These are phyloP conservation scores for Sebastolobus alascanus DNA, from an alignment of 2,797 vertebrate genomes.

Conservation along the genomic window DNA sequence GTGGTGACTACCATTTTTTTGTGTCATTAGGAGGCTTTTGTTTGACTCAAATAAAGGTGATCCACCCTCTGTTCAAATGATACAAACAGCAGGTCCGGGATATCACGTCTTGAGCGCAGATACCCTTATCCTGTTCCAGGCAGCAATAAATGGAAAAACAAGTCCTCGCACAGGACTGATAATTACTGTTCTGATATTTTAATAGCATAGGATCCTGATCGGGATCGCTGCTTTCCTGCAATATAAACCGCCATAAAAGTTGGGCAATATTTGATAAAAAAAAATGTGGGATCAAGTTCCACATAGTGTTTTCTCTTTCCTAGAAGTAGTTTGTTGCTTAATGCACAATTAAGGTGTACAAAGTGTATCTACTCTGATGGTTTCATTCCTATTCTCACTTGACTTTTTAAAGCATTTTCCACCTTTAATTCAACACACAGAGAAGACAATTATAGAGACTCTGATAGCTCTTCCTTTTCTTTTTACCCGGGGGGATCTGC, in stretches of 20 bases:
- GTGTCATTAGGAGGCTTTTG: constrained; percentile 79
- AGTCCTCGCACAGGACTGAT: constrained; percentile 66
- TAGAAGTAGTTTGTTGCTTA: constrained; percentile 29
- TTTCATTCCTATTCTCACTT: constrained; percentile 21
- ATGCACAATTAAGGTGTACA: constrained; percentile 15
- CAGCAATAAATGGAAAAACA: constrained; percentile 80
- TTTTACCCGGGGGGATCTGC: constrained; percentile 32
- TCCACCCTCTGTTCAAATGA: constrained; percentile 82
- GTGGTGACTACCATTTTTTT: constrained; percentile 72
- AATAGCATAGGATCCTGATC: constrained; percentile 57
- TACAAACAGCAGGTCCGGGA: constrained; percentile 76
- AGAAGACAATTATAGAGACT: constrained; percentile 47
- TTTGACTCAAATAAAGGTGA: constrained; percentile 81
- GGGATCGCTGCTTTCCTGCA: constrained; percentile 46
- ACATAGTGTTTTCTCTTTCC: constrained; percentile 18
- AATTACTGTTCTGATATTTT: constrained; percentile 69
- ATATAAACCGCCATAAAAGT: constrained; percentile 69
- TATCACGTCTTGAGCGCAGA: constrained; percentile 70
- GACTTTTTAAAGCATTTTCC: constrained; percentile 20
- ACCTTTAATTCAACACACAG: constrained; percentile 33
- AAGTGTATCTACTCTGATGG: constrained; percentile 1
- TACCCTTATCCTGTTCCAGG: constrained; percentile 81
- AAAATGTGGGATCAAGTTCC: constrained; percentile 55
- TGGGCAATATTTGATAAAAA: constrained; percentile 70
- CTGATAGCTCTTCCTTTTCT: constrained; percentile 11